Percentiles rank a stretch among this genome's conserved stretches.
These are phyloP conservation scores for Dipodomys ordii DNA, from an alignment of 2,113 vertebrate species.

Conservation along the genomic window DNA sequence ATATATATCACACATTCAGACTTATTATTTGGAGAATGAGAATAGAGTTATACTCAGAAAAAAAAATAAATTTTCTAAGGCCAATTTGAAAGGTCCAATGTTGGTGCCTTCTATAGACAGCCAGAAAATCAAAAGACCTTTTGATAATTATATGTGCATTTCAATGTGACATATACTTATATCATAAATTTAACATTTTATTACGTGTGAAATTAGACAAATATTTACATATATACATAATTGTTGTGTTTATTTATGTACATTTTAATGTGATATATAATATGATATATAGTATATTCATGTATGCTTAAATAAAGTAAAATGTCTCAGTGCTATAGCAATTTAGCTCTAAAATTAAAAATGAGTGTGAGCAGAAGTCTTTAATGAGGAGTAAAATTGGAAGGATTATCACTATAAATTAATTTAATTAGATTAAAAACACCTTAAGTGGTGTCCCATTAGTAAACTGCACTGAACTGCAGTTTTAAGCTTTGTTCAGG, in stretches of 20 bases:
- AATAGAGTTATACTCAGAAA: background rate
- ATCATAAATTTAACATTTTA: background rate
- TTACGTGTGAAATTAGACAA: background rate
- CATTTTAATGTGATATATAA: too few species aligned
- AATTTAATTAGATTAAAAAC: constrained; percentile 50
- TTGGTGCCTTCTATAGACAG: background rate
- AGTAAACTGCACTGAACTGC: background rate
- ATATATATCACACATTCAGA: background rate
- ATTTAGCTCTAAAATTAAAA: background rate
- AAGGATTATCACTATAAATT: background rate
- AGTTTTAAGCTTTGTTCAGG: constrained; percentile 15
- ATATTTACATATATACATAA: background rate
- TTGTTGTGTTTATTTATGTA: too few species aligned
- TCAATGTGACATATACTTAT: background rate
- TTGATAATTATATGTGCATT: constrained; percentile 4
- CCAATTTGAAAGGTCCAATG: background rate
- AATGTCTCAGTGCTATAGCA: background rate
- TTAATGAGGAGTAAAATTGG: background rate
- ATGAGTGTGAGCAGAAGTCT: background rate
- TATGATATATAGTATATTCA: too few species aligned
- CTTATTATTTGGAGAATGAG: constrained; percentile 41
- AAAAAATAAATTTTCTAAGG: background rate
- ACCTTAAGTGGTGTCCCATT: constrained; percentile 8
- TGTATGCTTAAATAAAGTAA: background rate
- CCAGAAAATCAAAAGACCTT: background rate